A percentile compares a stretch with the other conserved stretches of the same genome.
phyloP scores from a whole-genome alignment of 2,113 vertebrate genomes.

The Mola mola region DNA sequence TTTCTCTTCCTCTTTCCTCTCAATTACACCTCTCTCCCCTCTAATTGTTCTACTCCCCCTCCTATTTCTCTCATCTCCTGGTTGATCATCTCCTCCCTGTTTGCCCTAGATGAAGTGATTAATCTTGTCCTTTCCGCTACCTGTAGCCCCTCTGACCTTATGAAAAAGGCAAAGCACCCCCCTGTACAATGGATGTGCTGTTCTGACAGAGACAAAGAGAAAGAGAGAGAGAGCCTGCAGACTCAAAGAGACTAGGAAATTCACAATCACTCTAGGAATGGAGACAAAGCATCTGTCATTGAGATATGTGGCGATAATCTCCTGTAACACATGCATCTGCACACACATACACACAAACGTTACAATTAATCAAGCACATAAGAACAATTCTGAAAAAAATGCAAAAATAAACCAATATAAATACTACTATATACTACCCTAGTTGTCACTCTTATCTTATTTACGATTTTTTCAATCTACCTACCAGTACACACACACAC shows the following conservation, averaged over 20 bases:
- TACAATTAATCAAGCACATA: slow-evolving; percentile 4
- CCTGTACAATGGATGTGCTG: slow-evolving; percentile 68
- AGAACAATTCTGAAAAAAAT: slow-evolving; percentile 2
- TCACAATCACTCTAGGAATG: slow-evolving; percentile 41
- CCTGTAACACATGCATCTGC: too few relatives aligned
- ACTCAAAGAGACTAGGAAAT: slow-evolving; percentile 41
- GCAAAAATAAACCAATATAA: too few relatives aligned
- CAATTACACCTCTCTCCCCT: slow-evolving; percentile 65
- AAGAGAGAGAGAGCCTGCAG: slow-evolving; percentile 27
- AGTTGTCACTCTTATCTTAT: slow-evolving; percentile 1
- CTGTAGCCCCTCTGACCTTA: slow-evolving; percentile 69
- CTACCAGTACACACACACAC: background rate
- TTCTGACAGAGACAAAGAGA: slow-evolving; percentile 60
- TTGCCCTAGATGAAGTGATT: slow-evolving; percentile 65
- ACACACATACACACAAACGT: background rate
- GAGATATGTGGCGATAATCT: slow-evolving; percentile 34
- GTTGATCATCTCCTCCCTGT: slow-evolving; percentile 42
- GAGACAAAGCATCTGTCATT: slow-evolving; percentile 49
- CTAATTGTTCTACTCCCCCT: slow-evolving; percentile 49
- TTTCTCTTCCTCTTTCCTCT: slow-evolving; percentile 60
- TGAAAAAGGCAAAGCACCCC: slow-evolving; percentile 40
- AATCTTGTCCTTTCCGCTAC: slow-evolving; percentile 72
- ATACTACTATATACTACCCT: too few relatives aligned
- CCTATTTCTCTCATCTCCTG: slow-evolving; percentile 55
- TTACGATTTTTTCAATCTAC: background rate